Evolutionary conservation across 2,113 vertebrate species (phyloP).

Genomic region (Recurvirostra avosetta): DNA sequence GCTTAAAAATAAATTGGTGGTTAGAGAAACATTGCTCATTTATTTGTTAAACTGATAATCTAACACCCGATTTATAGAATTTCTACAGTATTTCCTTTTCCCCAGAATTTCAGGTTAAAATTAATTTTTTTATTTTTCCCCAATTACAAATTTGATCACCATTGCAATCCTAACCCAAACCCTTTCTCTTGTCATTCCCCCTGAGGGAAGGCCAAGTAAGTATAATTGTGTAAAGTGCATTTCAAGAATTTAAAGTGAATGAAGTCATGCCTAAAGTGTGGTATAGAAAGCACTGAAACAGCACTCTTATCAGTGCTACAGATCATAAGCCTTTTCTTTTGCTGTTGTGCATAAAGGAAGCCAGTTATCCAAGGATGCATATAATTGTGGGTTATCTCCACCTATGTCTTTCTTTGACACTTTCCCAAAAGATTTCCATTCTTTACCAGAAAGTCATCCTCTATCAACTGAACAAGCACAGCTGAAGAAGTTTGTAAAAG

Average conservation of each 20-base stretch:
- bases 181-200: background rate
- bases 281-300: background rate
- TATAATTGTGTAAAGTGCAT: background rate
- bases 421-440: accelerated
- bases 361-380: background rate
- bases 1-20: background rate
- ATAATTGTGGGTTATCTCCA: background rate
- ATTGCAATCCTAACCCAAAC: background rate
- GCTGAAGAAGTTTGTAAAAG: background rate
- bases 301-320: background rate
- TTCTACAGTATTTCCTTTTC: background rate
- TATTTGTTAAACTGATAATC: background rate
- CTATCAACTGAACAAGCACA: background rate
- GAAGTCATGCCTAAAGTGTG: background rate
- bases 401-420: background rate
- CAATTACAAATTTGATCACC: background rate
- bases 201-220: background rate
- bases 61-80: background rate
- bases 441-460: background rate
- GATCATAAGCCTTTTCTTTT: background rate
- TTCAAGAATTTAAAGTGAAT: background rate
- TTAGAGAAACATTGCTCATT: background rate
- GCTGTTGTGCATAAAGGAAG: background rate
- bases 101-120: background rate
- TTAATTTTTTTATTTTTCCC: background rate